phyloP scores from a whole-genome alignment of 2,888 invertebrate genomes.

The Lacanobia oleracea region DNA sequence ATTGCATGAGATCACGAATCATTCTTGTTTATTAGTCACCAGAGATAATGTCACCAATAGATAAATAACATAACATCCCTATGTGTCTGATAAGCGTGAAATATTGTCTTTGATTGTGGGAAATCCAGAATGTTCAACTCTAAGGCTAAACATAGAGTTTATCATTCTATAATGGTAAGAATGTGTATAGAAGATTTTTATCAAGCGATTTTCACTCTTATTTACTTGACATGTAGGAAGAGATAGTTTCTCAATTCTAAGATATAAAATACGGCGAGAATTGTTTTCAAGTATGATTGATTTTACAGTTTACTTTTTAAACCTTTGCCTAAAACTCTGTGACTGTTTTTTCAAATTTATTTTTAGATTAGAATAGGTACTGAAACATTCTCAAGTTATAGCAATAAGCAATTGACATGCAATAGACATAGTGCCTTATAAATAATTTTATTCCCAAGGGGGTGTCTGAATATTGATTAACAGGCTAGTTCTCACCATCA shows the following conservation, averaged over 20 bases:
- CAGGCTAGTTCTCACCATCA: too few species aligned
- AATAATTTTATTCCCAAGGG: not conserved
- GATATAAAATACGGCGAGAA: too few species aligned
- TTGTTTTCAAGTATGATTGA: too few species aligned
- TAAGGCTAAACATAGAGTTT: not conserved
- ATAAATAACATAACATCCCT: slow-evolving; percentile 13
- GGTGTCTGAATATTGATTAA: too few species aligned
- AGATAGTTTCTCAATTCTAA: too few species aligned
- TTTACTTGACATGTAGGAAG: too few species aligned
- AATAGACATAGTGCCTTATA: not conserved
- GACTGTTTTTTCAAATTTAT: not conserved
- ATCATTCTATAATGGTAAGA: not conserved
- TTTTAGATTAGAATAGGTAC: not conserved
- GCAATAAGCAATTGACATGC: not conserved
- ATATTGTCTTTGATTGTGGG: slow-evolving; percentile 20
- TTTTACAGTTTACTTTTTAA: too few species aligned
- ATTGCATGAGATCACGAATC: slow-evolving; percentile 2
- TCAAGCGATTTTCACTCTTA: too few species aligned
- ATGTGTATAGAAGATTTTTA: not conserved
- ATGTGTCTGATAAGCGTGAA: slow-evolving; percentile 23
- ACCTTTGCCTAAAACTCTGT: too few species aligned
- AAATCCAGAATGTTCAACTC: not conserved
- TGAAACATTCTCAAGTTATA: too few species aligned
- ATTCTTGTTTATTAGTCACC: slow-evolving; percentile 15
- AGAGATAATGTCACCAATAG: slow-evolving; percentile 23